Percentiles rank a stretch among this genome's conserved stretches.
phyloP scores from a whole-genome alignment of 2,113 vertebrate genomes.

The Bambusicola thoracicus region DNA sequence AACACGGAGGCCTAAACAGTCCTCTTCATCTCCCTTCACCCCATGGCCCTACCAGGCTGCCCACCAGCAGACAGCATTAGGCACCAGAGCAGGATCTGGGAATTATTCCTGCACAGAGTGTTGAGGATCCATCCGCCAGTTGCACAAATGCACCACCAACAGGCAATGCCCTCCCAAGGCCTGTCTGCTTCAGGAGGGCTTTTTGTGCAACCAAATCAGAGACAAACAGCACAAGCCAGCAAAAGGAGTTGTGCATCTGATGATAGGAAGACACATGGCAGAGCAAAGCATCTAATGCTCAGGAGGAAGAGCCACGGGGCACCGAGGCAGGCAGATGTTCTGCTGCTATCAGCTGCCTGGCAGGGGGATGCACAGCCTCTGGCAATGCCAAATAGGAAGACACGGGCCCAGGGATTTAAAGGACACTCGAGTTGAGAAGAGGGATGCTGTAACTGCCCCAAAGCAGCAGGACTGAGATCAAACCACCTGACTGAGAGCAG shows the following conservation, averaged over 20 bases:
- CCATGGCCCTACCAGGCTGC: too few species aligned
- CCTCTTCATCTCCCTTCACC: neutral
- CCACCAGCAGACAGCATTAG: neutral
- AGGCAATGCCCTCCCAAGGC: neutral
- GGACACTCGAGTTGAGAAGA: neutral
- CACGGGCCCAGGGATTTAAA: neutral
- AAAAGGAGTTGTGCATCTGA: neutral
- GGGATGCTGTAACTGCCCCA: neutral
- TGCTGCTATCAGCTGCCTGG: slow-evolving; percentile 18
- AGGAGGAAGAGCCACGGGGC: neutral
- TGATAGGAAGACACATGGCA: neutral
- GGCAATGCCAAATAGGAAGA: slow-evolving; percentile 1
- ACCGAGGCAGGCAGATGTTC: neutral
- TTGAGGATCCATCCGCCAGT: neutral
- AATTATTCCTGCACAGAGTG: neutral
- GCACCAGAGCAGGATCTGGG: neutral
- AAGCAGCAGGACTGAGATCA: neutral
- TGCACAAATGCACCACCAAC: neutral
- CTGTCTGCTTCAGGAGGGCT: neutral
- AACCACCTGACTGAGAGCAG: neutral
- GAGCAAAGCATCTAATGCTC: neutral
- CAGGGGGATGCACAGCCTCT: neutral
- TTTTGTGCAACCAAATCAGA: neutral
- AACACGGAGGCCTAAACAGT: neutral
- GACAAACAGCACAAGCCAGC: neutral